A percentile compares a stretch with the other conserved stretches of the same genome.
phyloP scores from a whole-genome alignment of 30 jellyfish, hydroid and myxozoan genomes.

The Morbakka virulenta region DNA sequence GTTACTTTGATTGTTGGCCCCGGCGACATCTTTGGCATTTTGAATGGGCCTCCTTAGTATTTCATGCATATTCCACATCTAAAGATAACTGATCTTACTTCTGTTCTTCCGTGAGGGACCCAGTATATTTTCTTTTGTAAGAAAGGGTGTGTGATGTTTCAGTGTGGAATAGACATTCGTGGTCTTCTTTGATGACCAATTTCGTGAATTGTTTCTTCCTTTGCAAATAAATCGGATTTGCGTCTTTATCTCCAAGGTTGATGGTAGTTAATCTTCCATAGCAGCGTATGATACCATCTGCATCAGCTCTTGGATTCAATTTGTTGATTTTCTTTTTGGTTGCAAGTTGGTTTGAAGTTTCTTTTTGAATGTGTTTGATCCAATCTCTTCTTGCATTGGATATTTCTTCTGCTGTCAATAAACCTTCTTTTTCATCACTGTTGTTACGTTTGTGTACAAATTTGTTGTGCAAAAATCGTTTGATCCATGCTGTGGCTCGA shows the following conservation, averaged over 20 bases:
- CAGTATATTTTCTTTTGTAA: no score
- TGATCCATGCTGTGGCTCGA: conserved; percentile 4
- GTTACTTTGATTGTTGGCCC: conserved; percentile 16
- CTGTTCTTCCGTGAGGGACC: neutral
- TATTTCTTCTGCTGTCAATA: neutral
- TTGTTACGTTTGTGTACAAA: neutral
- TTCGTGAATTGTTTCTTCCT: conserved; percentile 2
- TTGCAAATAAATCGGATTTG: neutral
- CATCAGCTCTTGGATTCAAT: neutral
- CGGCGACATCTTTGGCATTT: conserved; percentile 27
- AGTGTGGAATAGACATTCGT: neutral
- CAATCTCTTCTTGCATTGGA: neutral
- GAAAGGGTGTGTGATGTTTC: no score
- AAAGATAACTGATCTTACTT: neutral
- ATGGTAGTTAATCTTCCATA: no score
- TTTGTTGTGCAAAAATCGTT: neutral
- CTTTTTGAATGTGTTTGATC: no score
- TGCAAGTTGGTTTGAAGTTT: no score
- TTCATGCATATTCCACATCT: conserved; percentile 1
- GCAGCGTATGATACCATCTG: conserved; percentile 26
- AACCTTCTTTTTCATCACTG: neutral
- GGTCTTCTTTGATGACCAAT: conserved; percentile 1
- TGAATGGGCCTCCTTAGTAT: conserved; percentile 27
- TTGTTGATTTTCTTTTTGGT: no score
- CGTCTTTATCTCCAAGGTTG: conserved; percentile 12